Evolutionary conservation across 2,113 vertebrate species (phyloP), one percentile per base, ranked within the genome.

Genomic region (Eubucco bourcierii): DNA sequence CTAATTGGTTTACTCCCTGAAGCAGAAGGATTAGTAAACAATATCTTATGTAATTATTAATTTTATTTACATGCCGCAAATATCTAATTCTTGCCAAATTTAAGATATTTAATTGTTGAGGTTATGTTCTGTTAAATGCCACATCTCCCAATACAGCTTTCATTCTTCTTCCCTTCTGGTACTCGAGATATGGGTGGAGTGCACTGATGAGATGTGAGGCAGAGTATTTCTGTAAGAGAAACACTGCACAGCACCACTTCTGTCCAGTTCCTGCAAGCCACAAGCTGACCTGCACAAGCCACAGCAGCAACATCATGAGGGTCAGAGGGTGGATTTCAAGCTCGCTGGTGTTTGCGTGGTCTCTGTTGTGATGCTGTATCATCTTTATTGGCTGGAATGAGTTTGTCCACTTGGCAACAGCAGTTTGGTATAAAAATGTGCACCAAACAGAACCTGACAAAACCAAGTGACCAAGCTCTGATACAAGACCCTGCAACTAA

Each of bases 1-100:
- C 44, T 77, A 82, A 92, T 59, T n/a, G 85, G 41, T 85, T 92
- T 80, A 86, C 39, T 74, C 79, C 86, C 75, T 31, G 39, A 92
- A 91, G 61, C 53, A 68, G 21, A 4, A 87, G 66, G 53, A 90
- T 65, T 59, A 59, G 75, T 60, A 91, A 94, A 93, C 68, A 68
- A 39, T 83, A 37, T 41, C 23, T 84, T 80, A 64, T 37, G 33
- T 75, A 95, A 65, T 74, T 85, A 89, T 63, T 83, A 82, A 87
- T 78, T 92, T 63, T 66, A 59, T 90, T 81, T 84, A 50, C 53
- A 61, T 12, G n/a, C 56, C 65, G 56, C n/a, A 94, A 90, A 86
- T 84, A 68, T 65, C 53, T 76, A 87, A 86, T 58, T 61, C 55
- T 90, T 73, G 80, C 52, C 34, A 75, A 93, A 91, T 68, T 24